Base-by-base conservation (phyloP, 2,888 invertebrate genomes). In the Parthenolecanium corni region DNA sequence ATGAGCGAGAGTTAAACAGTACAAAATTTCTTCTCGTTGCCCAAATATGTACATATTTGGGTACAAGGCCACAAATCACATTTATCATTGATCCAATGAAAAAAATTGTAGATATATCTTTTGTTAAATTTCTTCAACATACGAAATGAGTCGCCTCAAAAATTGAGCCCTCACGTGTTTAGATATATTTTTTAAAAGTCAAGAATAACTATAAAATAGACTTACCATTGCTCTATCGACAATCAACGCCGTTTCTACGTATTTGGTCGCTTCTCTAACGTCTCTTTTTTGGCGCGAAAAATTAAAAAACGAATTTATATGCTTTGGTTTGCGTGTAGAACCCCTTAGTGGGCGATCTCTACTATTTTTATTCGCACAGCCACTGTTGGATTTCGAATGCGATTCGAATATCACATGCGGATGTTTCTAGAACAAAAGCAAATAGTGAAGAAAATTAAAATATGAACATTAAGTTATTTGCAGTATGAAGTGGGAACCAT, bases 401-500 rank as follows among this genome's bases (percentile, higher is more conserved):
- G 93, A 90, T 76, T 93, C 91, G 80, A 93, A 95, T 76, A 95
- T 90, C 76, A 95, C 88, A 82, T 95, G 95, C 72, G 94, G 94
- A 83, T 94, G 93, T 78, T 91, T 91, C 86, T 90, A 89, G 84
- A 64, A 62, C 21, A 36, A 3, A 65, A 65, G 36, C 62, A 18
- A 23, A 51, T n/a, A n/a, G n/a, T 18, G 9, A 21, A 44, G 9
- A 38, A 38, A 38, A 11, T 38, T 38, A 38, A 9, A 38, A 12
- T 12, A 38, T 38, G 38, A 56, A 21, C 4, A 40, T 24, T 36
- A 62, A 38, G 20, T 36, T 12, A 57, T n/a, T n/a, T n/a, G n/a
- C n/a, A n/a, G n/a, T n/a, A n/a, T n/a, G n/a, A n/a, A n/a, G n/a
- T n/a, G n/a, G n/a, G n/a, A n/a, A n/a, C n/a, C n/a, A n/a, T n/a